Base-by-base conservation (phyloP, 2,797 vertebrate genomes). In the Calcarius lapponicus region DNA sequence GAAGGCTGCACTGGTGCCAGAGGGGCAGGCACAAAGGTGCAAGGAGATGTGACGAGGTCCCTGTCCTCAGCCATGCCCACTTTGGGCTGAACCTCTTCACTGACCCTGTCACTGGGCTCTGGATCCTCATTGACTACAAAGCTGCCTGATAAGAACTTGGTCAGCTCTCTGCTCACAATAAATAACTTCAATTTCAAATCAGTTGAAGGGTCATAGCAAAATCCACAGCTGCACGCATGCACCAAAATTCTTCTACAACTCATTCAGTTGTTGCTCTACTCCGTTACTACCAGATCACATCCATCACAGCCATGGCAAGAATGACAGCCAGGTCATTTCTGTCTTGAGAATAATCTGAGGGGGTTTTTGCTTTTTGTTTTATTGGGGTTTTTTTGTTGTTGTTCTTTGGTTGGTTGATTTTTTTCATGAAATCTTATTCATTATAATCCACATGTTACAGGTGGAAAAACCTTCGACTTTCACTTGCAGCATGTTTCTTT, bases 41-140 rank as follows among this genome's bases (percentile, higher is more conserved):
- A 18, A 32, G 42, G 34, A 60, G 13, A 22, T 26, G 28, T 1
- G 2, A 13, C 0, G 1, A 20, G 9, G 38, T 56, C 21, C 11
- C 31, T 1, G 2, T 42, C n/a, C 50, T 74, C 65, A 73, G 13
- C 40, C 47, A 47, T 43, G 57, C 25, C 28, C 4, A 0, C 13
- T 54, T 50, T 13, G 42, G n/a, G 42, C 5, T 6, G 8, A 56
- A 60, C 8, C 4, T 47, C 36, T 45, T 24, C 1, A 6, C 10
- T 28, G 29, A 19, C 7, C 29, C 26, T 67, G 6, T 9, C 45
- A 13, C 7, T 8, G 11, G 6, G 4, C 2, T 58, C 25, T 48
- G 18, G 47, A 22, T 36, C 21, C 9, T 66, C 13, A 34, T 40
- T 18, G 13, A 1, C 17, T 34, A 51, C 34, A 57, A 67, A 83